Percentiles rank a stretch among this genome's conserved stretches.
Evolutionary conservation across 1,140 invertebrate species (phyloP).

Genomic region (Drosophila neocordata): DNA sequence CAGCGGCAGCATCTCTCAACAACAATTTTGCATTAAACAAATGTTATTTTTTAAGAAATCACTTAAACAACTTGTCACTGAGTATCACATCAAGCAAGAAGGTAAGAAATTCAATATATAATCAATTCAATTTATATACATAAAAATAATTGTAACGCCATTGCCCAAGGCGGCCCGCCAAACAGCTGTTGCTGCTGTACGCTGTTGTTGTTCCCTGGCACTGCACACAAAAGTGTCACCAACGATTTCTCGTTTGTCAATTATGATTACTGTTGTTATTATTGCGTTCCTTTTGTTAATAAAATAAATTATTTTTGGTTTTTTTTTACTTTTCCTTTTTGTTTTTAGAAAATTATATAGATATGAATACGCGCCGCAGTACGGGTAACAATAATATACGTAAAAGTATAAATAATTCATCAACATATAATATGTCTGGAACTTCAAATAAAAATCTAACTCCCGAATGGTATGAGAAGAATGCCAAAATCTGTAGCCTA

Average conservation of each 20-base stretch:
- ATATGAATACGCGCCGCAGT: constrained; percentile 52
- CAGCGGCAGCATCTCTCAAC: background rate
- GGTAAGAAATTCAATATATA: constrained; percentile 8
- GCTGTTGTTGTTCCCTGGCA: background rate
- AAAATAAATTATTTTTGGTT: constrained; percentile 6
- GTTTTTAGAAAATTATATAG: constrained; percentile 11
- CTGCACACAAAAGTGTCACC: background rate
- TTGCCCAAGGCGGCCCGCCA: constrained; percentile 25
- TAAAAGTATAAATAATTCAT: background rate
- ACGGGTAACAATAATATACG: constrained; percentile 33
- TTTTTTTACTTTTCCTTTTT: constrained; percentile 9
- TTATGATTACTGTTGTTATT: constrained; percentile 14
- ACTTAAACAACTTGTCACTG: constrained; percentile 15
- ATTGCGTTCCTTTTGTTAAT: background rate
- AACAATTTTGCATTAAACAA: background rate
- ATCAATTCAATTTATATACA: background rate
- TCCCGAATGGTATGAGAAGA: constrained; percentile 53
- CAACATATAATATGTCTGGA: background rate
- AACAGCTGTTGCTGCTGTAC: constrained; percentile 56
- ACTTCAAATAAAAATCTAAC: constrained; percentile 26
- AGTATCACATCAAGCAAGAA: constrained; percentile 5
- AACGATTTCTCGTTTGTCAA: background rate
- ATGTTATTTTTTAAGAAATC: constrained; percentile 17
- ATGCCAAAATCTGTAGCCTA: constrained; percentile 69
- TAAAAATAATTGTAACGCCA: background rate